Evolutionary conservation across 2,888 invertebrate species (phyloP).

Genomic region (Gryllus longicercus): DNA sequence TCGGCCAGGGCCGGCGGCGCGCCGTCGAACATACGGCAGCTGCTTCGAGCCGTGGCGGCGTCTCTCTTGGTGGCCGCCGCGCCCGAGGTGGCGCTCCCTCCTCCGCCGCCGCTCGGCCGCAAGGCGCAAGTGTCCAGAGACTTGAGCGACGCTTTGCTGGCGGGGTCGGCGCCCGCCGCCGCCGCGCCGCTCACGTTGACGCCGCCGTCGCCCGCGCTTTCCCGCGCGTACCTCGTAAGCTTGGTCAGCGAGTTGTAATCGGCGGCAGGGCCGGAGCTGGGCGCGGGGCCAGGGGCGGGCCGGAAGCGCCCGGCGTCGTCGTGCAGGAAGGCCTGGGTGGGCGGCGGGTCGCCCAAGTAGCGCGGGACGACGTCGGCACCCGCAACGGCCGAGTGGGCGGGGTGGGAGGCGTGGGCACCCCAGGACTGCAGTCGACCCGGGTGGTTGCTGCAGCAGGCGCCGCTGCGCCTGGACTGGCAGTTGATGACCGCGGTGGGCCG

Average conservation of each 20-base stretch:
- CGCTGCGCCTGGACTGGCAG: conserved; percentile 28
- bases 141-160: not conserved
- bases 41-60: not conserved
- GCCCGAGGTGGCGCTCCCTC: not conserved
- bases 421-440: not conserved
- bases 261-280: not conserved
- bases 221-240: not conserved
- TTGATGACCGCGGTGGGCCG: conserved; percentile 33
- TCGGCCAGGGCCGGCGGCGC: not conserved
- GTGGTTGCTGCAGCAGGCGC: conserved; percentile 19
- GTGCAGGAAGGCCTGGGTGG: not conserved
- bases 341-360: not conserved
- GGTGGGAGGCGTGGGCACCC: not conserved
- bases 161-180: not conserved
- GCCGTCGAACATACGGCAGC: not conserved
- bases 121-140: not conserved
- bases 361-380: not conserved
- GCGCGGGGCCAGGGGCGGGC: not conserved
- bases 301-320: not conserved
- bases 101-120: not conserved
- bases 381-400: not conserved
- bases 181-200: not conserved
- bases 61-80: not conserved
- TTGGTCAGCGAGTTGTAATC: not conserved
- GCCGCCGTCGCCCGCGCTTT: not conserved